Evolutionary conservation across 1,140 invertebrate genomes (phyloP).

Genomic region (Drosophila ironensis): DNA sequence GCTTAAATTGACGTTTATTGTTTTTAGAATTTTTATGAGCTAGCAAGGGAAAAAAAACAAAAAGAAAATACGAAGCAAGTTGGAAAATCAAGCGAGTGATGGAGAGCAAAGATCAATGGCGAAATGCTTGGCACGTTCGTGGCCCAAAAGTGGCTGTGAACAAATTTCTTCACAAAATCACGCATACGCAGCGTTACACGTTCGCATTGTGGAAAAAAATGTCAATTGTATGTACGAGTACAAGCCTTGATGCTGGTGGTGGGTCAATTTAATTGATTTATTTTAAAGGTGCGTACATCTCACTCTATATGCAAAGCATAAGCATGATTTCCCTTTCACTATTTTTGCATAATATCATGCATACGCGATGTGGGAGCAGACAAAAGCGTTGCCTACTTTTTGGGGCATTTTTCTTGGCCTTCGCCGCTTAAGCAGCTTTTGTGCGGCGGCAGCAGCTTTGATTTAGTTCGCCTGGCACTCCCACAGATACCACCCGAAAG

Average conservation of each 20-base stretch:
- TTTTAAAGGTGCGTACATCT: no score
- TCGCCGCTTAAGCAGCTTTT: constrained; percentile 13
- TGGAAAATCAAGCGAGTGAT: neutral
- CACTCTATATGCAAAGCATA: no score
- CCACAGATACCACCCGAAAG: neutral
- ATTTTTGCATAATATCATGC: neutral
- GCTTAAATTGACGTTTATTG: constrained; percentile 70
- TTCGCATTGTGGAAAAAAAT: neutral
- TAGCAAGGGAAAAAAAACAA: neutral
- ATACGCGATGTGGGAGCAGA: constrained; percentile 5
- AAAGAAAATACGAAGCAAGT: neutral
- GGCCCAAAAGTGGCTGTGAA: neutral
- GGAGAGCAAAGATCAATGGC: constrained; percentile 13
- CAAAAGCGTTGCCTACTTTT: constrained; percentile 33
- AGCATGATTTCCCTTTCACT: no score
- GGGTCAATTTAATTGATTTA: neutral
- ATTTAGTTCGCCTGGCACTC: constrained; percentile 27
- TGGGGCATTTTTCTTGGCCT: constrained; percentile 14
- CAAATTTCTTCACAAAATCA: constrained; percentile 30
- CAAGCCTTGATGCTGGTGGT: neutral
- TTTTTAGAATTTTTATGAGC: constrained; percentile 67
- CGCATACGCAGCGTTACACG: constrained; percentile 32
- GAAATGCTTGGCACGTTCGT: constrained; percentile 25
- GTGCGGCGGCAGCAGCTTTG: constrained; percentile 40
- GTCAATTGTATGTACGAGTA: neutral